Evolutionary conservation across 2,888 invertebrate species (phyloP), one percentile per base, ranked within the genome.

Genomic region (Macaria liturata): DNA sequence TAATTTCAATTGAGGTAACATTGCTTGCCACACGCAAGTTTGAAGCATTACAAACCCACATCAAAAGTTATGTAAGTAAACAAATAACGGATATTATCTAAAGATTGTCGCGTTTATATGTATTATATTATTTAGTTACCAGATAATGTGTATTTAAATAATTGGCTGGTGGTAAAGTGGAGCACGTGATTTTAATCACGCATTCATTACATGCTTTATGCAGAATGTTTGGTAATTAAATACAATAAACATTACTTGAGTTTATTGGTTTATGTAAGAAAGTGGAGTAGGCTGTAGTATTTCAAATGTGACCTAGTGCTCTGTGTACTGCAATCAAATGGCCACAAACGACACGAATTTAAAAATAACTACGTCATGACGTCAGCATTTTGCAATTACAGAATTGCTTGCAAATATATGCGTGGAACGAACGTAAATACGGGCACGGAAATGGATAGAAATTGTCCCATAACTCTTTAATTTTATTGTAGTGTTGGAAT

Each of bases 151-250:
- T 51, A 49, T 49, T 49, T 49, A 44, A 55, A 49, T 31, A 48
- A 45, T 49, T 32, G 4, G 46, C 40, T 45, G 49, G 55, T 55
- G 49, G 49, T 42, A 49, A 42, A 46, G 8, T 20, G 30, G 46
- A 46, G 46, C 50, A 46, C 56, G 56, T 56, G 56, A 56, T 31
- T 34, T 30, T 4, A 30, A 50, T 50, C 56, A 50, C 50, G 56
- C 50, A 50, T 46, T 30, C 46, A 47, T 31, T 5, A 30, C 39
- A 34, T 47, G 46, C 0, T 53, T 53, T 39, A 32, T 37, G 32
- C 39, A 32, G 1, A 37, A 37, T 37, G 4, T 37, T 48, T 49
- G 20, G 4, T 31, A 32, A 32, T 46, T 32, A 46, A 46, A 32
- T 32, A n/a, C 32, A 43, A 37, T 6, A 6, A 0, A 37, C 34